Evolutionary conservation across 2,797 vertebrate species (phyloP).

Genomic region (Euthynnus affinis): DNA sequence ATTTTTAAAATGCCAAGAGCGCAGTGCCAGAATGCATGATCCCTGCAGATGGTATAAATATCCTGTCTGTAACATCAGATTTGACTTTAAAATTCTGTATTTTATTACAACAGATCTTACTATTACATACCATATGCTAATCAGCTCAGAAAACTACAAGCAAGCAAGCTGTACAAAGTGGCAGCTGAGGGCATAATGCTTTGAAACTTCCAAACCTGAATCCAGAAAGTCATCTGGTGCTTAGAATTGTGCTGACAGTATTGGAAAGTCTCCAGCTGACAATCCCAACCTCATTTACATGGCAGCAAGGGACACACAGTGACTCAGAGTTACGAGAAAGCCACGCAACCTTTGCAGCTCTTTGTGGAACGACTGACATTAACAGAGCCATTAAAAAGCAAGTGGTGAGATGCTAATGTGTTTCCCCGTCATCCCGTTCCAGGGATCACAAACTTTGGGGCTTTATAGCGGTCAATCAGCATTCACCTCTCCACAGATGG

Average conservation of each 20-base stretch:
- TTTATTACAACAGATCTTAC: background rate
- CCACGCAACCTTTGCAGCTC: background rate
- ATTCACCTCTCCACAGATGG: constrained; percentile 26
- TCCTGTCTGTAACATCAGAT: background rate
- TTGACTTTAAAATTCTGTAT: background rate
- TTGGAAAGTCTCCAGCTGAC: constrained; percentile 17
- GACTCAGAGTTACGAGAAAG: constrained; percentile 75
- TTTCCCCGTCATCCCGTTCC: constrained; percentile 22
- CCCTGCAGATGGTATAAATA: background rate
- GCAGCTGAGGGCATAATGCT: background rate
- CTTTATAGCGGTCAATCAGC: constrained; percentile 34
- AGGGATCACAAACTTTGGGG: constrained; percentile 35
- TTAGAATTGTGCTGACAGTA: constrained; percentile 14
- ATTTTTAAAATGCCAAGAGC: constrained; percentile 10
- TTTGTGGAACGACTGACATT: constrained; percentile 57
- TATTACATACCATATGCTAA: constrained; percentile 2
- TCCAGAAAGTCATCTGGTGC: constrained; percentile 2
- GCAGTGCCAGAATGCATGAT: background rate
- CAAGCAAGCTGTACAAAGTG: background rate
- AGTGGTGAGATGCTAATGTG: constrained; percentile 52
- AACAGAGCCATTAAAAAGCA: constrained; percentile 48
- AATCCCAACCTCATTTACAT: background rate
- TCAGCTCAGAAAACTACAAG: constrained; percentile 1
- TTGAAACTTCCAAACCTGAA: constrained; percentile 19
- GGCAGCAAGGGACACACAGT: constrained; percentile 29